Conservation (phyloP, 2,113 vertebrate species). For the Ursus arctos region DNA sequence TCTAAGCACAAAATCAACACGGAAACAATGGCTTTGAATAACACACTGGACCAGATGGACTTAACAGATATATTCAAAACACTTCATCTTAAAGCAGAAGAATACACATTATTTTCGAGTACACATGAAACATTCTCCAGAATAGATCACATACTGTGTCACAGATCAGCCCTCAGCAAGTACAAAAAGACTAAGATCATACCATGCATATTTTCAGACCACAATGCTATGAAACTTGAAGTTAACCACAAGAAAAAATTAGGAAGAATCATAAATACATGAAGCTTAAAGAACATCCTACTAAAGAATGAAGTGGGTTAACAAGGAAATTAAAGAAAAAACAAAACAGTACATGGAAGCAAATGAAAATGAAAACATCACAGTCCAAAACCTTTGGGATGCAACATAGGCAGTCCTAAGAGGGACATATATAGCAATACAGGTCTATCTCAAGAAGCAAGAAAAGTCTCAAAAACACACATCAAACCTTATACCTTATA, state of each 20-base stretch:
- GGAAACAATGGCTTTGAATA: no score
- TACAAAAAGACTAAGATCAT: background rate
- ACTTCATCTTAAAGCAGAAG: no score
- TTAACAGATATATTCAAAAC: no score
- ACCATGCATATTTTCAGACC: background rate
- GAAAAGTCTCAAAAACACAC: background rate
- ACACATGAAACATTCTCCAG: background rate
- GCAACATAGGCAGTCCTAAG: background rate
- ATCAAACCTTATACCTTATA: background rate
- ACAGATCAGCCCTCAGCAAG: background rate
- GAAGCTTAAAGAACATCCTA: no score
- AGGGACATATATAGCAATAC: background rate
- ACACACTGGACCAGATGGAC: no score
- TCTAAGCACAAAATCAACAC: no score
- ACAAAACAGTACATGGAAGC: no score
- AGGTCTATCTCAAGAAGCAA: background rate
- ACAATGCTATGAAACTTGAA: background rate
- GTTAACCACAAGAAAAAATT: background rate
- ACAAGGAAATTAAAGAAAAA: no score
- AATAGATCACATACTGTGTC: background rate
- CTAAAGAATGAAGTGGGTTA: no score
- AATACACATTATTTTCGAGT: background rate
- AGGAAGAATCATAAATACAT: no score
- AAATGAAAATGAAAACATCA: no score
- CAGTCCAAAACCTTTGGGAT: background rate